Evolutionary conservation across 2,797 vertebrate genomes (phyloP), one percentile per base, ranked within the genome.

Genomic region (Sebastolobus alascanus): DNA sequence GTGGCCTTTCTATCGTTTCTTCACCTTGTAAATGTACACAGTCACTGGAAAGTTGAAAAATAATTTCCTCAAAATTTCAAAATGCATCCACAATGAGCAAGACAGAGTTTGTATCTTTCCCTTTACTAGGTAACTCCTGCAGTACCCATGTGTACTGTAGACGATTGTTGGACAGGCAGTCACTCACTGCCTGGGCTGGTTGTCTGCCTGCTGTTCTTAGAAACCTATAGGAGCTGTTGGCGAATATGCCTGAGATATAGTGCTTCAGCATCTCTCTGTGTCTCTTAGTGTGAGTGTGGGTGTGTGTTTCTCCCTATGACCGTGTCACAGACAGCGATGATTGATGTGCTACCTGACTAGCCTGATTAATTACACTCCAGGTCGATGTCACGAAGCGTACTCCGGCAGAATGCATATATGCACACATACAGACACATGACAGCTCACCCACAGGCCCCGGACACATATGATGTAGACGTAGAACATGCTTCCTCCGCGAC

Each of bases 321-420:
- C 76, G 50, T 85, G 84, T 85, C 86, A 73, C 69, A 75, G 84
- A 85, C 77, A 71, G 72, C 10, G 0, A 35, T 94, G 93, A 94
- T 90, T 89, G 93, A 95, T 93, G 87, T 73, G 89, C 86, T 85
- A 73, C 84, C 83, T 77, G 73, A 80, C 70, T 40, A 12, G 76
- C 68, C 70, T 94, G 90, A 94, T 94, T 92, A 93, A 95, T 94
- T 94, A 91, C 89, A 69, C 73, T 73, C 63, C 73, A 69, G 84
- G 82, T 79, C 63, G 54, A 80, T 88, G 87, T 91, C 90, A 81
- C 3, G 4, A 71, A 71, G 63, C 58, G 20, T n/a, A 87, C 89
- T 75, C 79, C 3, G 4, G 52, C 87, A 55, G 79, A 91, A 90
- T 90, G 67, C 79, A 14, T 87, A 87, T 56, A 76, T 69, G 40